Evolutionary conservation across 2,113 vertebrate species (phyloP), one percentile per base, ranked within the genome.

Genomic region (Orcinus orca): DNA sequence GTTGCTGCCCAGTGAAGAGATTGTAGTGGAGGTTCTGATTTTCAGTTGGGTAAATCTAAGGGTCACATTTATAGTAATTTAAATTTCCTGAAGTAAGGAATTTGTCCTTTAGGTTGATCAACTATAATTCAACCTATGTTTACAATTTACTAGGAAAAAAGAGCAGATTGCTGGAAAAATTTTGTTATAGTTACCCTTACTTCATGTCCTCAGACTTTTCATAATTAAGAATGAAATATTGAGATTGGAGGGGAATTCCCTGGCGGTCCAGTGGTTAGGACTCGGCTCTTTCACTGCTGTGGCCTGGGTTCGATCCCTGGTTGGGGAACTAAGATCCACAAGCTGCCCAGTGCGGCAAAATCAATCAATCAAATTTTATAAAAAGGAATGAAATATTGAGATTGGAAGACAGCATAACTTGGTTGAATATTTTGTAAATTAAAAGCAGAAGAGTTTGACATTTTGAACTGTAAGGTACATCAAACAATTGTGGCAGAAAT

Each of bases 371-470:
- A 77, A 11, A 33, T 21, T 53, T 77, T 33, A 11, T 33, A 53
- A 90, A 53, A 93, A 65, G 21, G 21, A 58, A 63, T 88, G 41
- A 93, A 93, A 88, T 63, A 33, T 21, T 88, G 44, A 67, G 29
- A 79, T 93, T 60, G 44, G 33, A 76, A 89, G 79, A 70, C 36
- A 38, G n/a, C 26, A 3, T 87, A 76, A 70, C 23, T 87, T 81
- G 18, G 68, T 91, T 23, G 50, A 83, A 53, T 70, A 38, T 95
- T 90, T 93, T 85, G 18, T 70, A 91, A 93, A 36, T 89, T 79
- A 67, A 95, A 85, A 74, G n/a, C 23, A 77, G 83, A 79, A 21
- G 11, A 47, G 63, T 77, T 86, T 95, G 93, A 86, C 47, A 93
- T 80, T 95, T 93, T 93, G 65, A 93, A 70, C 58, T 81, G 18